Base-by-base conservation (phyloP, 2,113 vertebrate species). In the Tragelaphus buxtoni region DNA sequence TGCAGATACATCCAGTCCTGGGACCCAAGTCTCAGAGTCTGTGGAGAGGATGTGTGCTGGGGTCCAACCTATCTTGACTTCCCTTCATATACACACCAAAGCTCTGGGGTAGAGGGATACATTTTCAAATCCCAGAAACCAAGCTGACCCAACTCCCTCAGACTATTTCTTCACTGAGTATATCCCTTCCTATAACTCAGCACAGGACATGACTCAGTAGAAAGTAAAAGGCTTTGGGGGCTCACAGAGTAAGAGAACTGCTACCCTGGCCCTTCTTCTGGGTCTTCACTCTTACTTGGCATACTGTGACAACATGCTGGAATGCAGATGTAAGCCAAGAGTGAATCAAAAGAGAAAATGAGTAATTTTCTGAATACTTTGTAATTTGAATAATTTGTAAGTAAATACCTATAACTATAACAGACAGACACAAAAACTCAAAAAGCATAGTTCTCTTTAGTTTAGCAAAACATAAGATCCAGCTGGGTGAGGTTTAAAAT, bases 1-100 rank as follows among this genome's bases (percentile, higher is more conserved):
- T 17, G 98, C 98, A 2, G 98, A 98, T 0, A 99, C 96, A 79
- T 99, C 99, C 97, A 99, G 99, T 45, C 99, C 99, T 0, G 98
- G 96, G 91, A 99, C 98, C 30, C 93, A 72, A 0, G 97, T 98
- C 92, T 99, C 97, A 13, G 99, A 90, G 0, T 97, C 99, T 99
- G 96, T 69, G 80, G 32, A 95, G 86, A 86, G 3, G 79, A 60
- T 18, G 35, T 24, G 58, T 82, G 69, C 88, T 61, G 20, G 16
- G 74, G 30, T 89, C 35, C 91, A 72, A 80, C 4, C 0, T 0
- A 11, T 53, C 58, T 2, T 5, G 28, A 4, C 28, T 0, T 12
- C 0, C 51, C 30, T 12, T 45, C 55, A 53, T 51, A 80, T n/a
- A 81, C 32, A 55, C n/a, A 26, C 11, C 39, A 11, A 76, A 96